Evolutionary conservation across 2,113 vertebrate genomes (phyloP), one percentile per base, ranked within the genome.

Genomic region (Catagonus wagneri): DNA sequence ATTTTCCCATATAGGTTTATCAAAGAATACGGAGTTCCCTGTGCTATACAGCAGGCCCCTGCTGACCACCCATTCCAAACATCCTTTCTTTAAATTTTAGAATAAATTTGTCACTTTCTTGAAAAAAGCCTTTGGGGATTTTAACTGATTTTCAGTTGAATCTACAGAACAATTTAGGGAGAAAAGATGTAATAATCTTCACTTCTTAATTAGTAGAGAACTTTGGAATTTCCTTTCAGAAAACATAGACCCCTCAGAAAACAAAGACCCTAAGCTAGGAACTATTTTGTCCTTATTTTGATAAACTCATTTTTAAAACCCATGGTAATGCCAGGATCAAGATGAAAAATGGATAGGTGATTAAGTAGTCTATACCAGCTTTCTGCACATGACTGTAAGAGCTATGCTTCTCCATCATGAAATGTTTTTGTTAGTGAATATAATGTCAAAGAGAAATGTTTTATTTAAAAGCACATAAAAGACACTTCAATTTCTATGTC

Each of bases 361-460:
- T 74, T 88, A 69, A 89, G 63, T 32, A 44, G 50, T 6, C 27
- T 89, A 23, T 22, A 83, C 27, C 32, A 75, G 27, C 27, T 86
- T 81, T 83, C n/a, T 81, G 89, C 14, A 44, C 14, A 86, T 39
- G 36, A 32, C 61, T 83, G 6, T 52, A 81, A 90, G 1, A 39
- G n/a, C 10, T 74, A 44, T n/a, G 61, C 34, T 86, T 90, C 36
- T 92, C 32, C 52, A 17, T 90, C 19, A 87, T 54, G 12, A 91
- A 96, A 71, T 29, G 2, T 91, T 94, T 93, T 89, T n/a, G 17
- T 61, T 90, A 39, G 19, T 72, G 54, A 92, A 11, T 68, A 90
- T 16, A 65, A 89, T 32, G 15, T 36, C 78, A 78, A 83, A 32
- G 4, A 89, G 39, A 90, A 93, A 60, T 54, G 23, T 79, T 81